Evolutionary conservation across 2,113 vertebrate genomes (phyloP).

Genomic region (Hystrix brachyura): DNA sequence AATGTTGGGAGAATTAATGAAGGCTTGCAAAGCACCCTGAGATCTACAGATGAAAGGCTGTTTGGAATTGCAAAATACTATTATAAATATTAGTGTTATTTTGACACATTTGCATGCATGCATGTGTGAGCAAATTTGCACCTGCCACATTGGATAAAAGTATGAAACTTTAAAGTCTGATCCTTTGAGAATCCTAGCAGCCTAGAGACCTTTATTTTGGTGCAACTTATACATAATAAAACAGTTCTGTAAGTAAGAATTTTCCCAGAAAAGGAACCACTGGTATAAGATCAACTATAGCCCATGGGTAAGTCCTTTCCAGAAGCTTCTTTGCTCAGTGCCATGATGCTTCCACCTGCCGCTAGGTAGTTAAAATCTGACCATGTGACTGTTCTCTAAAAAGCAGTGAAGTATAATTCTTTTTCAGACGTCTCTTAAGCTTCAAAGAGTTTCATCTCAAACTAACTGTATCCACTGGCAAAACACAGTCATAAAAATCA

Average conservation of each 20-base stretch:
- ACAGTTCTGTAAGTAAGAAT: conserved; percentile 25
- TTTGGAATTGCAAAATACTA: conserved; percentile 72
- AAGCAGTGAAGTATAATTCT: conserved; percentile 19
- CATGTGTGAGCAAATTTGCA: conserved; percentile 68
- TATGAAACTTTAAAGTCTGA: conserved; percentile 28
- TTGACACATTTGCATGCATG: conserved; percentile 74
- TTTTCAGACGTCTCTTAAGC: conserved; percentile 20
- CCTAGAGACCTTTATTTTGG: not conserved
- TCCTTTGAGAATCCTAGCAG: not conserved
- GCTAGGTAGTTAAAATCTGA: not conserved
- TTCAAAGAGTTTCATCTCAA: conserved; percentile 53
- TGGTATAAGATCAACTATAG: conserved; percentile 14
- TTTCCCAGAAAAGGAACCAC: conserved; percentile 6
- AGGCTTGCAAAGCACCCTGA: conserved; percentile 75
- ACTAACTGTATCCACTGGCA: conserved; percentile 8
- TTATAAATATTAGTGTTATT: conserved; percentile 82
- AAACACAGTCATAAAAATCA: conserved; percentile 57
- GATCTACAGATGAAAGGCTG: conserved; percentile 84
- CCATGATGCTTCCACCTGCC: not conserved
- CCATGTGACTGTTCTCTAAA: not conserved
- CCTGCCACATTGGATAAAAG: conserved; percentile 29
- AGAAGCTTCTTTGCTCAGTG: conserved; percentile 16
- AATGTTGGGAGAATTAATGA: conserved; percentile 83
- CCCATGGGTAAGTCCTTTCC: conserved; percentile 6
- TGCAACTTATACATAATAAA: not conserved